These are phyloP conservation scores for Otis tarda DNA, from an alignment of 2,113 vertebrate species.

Conservation along the genomic window DNA sequence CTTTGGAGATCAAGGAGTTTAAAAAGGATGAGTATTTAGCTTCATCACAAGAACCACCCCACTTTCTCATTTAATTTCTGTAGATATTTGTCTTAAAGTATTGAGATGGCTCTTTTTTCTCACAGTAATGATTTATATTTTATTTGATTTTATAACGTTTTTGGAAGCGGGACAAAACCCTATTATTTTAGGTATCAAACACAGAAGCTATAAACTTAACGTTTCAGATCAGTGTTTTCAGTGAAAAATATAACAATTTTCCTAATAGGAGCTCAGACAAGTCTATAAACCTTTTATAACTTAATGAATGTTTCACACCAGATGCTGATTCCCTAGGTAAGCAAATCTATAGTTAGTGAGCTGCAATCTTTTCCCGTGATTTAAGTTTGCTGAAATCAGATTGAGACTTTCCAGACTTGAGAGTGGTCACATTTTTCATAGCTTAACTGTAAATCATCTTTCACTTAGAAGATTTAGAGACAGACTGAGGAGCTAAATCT, in stretches of 20 bases:
- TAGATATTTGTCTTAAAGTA: not conserved
- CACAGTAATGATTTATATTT: not conserved
- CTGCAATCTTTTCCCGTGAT: slow-evolving; percentile 47
- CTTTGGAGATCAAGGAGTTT: not conserved
- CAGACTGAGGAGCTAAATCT: slow-evolving; percentile 82
- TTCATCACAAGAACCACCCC: not conserved
- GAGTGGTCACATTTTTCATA: slow-evolving; percentile 81
- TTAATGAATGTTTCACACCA: slow-evolving; percentile 70
- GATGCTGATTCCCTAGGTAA: slow-evolving; percentile 47
- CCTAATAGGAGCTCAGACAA: not conserved
- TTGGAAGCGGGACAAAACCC: not conserved
- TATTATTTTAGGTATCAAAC: not conserved
- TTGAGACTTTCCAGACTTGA: slow-evolving; percentile 77
- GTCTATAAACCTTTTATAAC: slow-evolving; percentile 67
- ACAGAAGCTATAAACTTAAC: not conserved
- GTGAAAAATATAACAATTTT: not conserved
- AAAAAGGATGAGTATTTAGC: not conserved
- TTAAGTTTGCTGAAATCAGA: slow-evolving; percentile 68
- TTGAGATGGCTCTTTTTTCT: not conserved
- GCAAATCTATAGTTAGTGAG: not conserved
- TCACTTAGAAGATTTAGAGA: slow-evolving; percentile 86
- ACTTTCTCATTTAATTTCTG: not conserved
- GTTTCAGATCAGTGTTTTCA: not conserved
- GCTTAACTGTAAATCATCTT: slow-evolving; percentile 90
- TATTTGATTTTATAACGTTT: not conserved